phyloP scores from a whole-genome alignment of 2,888 invertebrate species.

The Noctuana brunneofusca region DNA sequence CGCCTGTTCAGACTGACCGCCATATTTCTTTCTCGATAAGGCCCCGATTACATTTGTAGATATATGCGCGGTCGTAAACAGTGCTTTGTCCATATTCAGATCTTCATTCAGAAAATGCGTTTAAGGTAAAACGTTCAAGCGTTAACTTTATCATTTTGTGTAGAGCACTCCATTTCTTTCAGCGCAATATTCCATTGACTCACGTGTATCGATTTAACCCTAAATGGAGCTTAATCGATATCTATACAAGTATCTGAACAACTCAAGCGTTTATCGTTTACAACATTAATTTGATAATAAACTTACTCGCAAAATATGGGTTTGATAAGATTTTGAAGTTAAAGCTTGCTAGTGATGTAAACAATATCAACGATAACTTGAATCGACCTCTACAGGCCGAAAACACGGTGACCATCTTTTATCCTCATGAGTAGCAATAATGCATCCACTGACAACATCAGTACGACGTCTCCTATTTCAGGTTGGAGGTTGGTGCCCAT shows the following conservation, averaged over 20 bases:
- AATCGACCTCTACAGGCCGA: too few relatives aligned
- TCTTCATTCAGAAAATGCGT: constrained; percentile 33
- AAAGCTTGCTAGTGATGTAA: neutral
- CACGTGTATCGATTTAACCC: constrained; percentile 11
- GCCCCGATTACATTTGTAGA: constrained; percentile 44
- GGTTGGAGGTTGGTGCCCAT: too few relatives aligned
- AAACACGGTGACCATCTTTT: too few relatives aligned
- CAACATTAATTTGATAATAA: neutral
- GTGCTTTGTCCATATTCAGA: constrained; percentile 26
- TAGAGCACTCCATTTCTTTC: constrained; percentile 24
- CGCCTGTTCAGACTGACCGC: constrained; percentile 44
- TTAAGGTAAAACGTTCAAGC: constrained; percentile 29
- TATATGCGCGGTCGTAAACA: constrained; percentile 33
- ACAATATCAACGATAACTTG: too few relatives aligned
- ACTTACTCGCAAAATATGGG: neutral
- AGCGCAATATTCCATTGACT: constrained; percentile 7
- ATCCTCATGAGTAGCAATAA: too few relatives aligned
- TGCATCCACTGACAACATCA: too few relatives aligned
- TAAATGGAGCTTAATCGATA: constrained; percentile 14
- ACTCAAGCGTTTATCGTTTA: constrained; percentile 5
- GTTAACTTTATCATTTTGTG: constrained; percentile 30
- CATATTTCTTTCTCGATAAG: constrained; percentile 57
- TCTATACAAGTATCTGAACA: constrained; percentile 8
- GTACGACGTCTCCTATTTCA: too few relatives aligned
- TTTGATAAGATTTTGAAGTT: neutral